Conservation (phyloP, 2,888 invertebrate genomes). For the Drosophila atroscutellata region DNA sequence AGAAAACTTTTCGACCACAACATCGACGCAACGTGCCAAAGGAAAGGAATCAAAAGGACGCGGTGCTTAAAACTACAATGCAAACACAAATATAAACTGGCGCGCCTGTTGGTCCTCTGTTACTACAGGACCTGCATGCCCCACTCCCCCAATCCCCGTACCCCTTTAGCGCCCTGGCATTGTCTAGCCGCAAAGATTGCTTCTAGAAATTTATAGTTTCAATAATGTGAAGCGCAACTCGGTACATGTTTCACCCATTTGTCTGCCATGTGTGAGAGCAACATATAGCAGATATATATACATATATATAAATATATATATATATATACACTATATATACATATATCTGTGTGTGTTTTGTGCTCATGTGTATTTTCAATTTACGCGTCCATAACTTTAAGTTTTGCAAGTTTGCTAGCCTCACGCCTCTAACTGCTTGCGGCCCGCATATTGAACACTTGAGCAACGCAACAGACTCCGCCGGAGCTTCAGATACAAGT, state of each 20-base stretch:
- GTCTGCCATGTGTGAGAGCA: constrained; percentile 43
- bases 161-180: constrained; percentile 27
- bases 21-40: constrained; percentile 59
- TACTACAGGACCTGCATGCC: constrained; percentile 9
- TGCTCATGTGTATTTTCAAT: constrained; percentile 78
- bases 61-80: constrained; percentile 70
- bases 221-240: constrained; percentile 72
- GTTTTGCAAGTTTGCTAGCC: constrained; percentile 73
- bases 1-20: constrained; percentile 79
- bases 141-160: background rate
- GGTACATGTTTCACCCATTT: constrained; percentile 64
- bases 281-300: constrained; percentile 1
- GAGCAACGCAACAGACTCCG: constrained; percentile 55
- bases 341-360: constrained; percentile 28
- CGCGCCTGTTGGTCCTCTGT: constrained; percentile 25
- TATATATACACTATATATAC: background rate
- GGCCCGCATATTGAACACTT: constrained; percentile 73
- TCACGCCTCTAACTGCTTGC: constrained; percentile 29
- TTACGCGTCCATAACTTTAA: constrained; percentile 80
- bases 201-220: constrained; percentile 77
- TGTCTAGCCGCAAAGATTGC: constrained; percentile 79
- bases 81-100: constrained; percentile 59
- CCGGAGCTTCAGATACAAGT: constrained; percentile 25
- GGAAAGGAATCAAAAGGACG: constrained; percentile 16
- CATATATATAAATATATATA: background rate